phyloP scores from a whole-genome alignment of 2,797 vertebrate genomes.

The Emydoidea blandingii region DNA sequence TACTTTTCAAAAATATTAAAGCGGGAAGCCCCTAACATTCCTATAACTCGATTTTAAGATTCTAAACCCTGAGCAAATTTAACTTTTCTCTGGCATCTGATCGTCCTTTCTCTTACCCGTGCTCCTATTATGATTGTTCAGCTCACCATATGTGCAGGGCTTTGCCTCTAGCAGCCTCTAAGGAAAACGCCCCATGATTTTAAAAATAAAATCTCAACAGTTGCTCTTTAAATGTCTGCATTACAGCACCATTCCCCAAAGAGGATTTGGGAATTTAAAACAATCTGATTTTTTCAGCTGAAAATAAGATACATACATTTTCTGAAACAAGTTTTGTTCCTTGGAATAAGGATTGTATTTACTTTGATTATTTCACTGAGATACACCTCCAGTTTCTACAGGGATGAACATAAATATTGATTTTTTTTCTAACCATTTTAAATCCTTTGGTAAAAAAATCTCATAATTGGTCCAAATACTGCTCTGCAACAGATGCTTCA shows the following conservation, averaged over 20 bases:
- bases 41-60: neutral
- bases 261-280: neutral
- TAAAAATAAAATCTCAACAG: neutral
- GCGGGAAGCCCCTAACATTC: neutral
- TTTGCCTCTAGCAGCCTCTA: neutral
- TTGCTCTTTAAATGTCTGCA: neutral
- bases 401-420: conserved; percentile 26
- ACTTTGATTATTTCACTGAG: neutral
- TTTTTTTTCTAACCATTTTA: conserved; percentile 16
- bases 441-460: conserved; percentile 5
- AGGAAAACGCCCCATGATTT: neutral
- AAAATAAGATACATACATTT: neutral
- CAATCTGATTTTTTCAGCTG: neutral
- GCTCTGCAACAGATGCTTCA: conserved; percentile 2
- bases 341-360: neutral
- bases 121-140: neutral
- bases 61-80: neutral
- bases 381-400: conserved; percentile 28
- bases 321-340: neutral
- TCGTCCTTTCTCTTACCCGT: neutral
- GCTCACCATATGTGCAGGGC: neutral
- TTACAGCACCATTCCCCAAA: neutral
- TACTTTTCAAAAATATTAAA: neutral
- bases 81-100: neutral
- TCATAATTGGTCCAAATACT: neutral